phyloP scores from a whole-genome alignment of 2,113 vertebrate genomes.

The Entomyzon cyanotis region DNA sequence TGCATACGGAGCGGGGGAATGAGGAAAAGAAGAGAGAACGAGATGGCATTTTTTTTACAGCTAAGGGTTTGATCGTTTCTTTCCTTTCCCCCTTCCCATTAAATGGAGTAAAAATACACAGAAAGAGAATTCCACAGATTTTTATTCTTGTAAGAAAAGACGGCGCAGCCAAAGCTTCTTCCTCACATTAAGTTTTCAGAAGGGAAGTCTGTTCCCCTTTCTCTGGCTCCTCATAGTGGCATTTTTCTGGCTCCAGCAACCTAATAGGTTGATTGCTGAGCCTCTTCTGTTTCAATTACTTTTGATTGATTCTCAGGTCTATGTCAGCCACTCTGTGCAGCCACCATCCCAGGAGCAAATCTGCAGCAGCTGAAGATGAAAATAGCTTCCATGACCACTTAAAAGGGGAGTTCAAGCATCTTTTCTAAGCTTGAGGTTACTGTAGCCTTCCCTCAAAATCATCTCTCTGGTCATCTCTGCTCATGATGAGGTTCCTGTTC shows the following conservation, averaged over 20 bases:
- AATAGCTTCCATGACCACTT: conserved; percentile 47
- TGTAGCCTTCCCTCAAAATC: not conserved
- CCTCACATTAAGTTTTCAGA: conserved; percentile 29
- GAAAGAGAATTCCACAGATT: conserved; percentile 5
- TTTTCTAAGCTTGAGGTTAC: conserved; percentile 8
- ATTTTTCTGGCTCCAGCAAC: conserved; percentile 62
- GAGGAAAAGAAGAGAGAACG: not conserved
- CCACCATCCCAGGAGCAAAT: conserved; percentile 53
- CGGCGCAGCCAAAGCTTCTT: fast-evolving
- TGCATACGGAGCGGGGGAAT: not conserved
- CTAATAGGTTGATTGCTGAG: conserved; percentile 70
- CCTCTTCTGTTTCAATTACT: conserved; percentile 72
- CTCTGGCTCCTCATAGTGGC: conserved; percentile 10
- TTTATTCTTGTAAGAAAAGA: not conserved
- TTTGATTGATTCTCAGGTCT: conserved; percentile 69
- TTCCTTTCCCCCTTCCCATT: not conserved
- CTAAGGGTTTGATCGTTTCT: not conserved
- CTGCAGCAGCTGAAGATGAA: conserved; percentile 55
- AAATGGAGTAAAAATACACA: not conserved
- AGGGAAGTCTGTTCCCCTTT: not conserved
- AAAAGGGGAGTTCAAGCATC: conserved; percentile 29
- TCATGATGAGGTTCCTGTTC: not conserved
- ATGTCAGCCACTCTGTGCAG: conserved; percentile 41
- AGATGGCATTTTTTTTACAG: not conserved
- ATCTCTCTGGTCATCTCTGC: not conserved